Conservation (phyloP, 2,797 vertebrate genomes). For the Smutsia temminckii region DNA sequence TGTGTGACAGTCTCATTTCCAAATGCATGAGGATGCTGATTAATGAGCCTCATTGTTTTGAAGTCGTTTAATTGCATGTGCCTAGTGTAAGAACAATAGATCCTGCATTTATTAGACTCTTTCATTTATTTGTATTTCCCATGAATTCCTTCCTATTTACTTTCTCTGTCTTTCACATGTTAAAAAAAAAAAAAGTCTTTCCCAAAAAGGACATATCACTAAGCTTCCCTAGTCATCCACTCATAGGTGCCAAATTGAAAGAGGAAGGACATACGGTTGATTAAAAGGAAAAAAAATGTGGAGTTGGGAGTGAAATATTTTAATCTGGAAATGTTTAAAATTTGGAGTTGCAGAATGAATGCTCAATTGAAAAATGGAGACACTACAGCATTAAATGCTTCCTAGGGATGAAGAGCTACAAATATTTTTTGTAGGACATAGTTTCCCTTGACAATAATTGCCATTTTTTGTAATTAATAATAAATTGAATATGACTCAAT, state of each 20-base stretch:
- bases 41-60: constrained; percentile 8
- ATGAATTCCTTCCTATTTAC: background rate
- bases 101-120: background rate
- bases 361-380: background rate
- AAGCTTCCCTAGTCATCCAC: background rate
- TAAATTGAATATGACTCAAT: background rate
- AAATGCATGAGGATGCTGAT: background rate
- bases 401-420: background rate
- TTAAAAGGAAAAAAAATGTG: background rate
- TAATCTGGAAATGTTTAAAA: background rate
- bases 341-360: background rate
- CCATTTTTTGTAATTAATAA: background rate
- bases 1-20: background rate
- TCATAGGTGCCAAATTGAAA: background rate
- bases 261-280: background rate
- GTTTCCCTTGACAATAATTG: background rate
- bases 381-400: background rate
- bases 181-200: constrained; percentile 17
- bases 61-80: constrained; percentile 48
- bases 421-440: background rate
- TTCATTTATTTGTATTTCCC: background rate
- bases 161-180: constrained; percentile 34
- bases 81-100: background rate
- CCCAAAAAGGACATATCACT: background rate
- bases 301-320: background rate